Conservation (phyloP, 2,113 vertebrate genomes). For the Hydrochoerus hydrochaeris region DNA sequence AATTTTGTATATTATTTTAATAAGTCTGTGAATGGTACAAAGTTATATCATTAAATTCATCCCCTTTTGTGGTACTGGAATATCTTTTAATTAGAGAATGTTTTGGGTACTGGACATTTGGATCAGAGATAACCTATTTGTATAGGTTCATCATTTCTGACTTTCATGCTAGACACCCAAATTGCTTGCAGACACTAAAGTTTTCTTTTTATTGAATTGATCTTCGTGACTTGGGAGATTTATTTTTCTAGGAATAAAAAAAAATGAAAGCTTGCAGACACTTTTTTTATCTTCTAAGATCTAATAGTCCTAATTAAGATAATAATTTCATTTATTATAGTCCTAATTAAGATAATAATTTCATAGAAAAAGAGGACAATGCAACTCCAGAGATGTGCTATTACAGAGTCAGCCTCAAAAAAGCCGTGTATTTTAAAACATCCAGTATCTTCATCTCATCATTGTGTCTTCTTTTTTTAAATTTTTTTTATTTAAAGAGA, state of each 20-base stretch:
- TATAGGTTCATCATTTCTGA: not conserved
- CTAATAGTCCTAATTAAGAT: conserved; percentile 74
- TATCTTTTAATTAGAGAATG: not conserved
- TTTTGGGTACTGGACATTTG: not conserved
- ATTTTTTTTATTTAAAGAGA: no score
- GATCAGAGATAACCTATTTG: not conserved
- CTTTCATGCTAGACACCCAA: not conserved
- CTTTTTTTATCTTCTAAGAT: conserved; percentile 65
- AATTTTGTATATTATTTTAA: not conserved
- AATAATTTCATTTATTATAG: conserved; percentile 76
- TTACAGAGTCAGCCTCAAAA: conserved; percentile 76
- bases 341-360: conserved; percentile 74
- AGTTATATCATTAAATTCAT: not conserved
- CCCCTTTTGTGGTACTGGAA: not conserved
- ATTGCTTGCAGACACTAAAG: conserved; percentile 49
- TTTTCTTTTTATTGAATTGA: conserved; percentile 62
- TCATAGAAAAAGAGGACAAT: conserved; percentile 73
- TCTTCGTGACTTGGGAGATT: conserved; percentile 58
- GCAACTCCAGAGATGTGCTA: conserved; percentile 66
- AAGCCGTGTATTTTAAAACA: conserved; percentile 50
- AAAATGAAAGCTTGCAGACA: conserved; percentile 64
- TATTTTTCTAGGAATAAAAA: conserved; percentile 43
- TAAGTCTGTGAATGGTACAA: not conserved
- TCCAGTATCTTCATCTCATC: conserved; percentile 50
- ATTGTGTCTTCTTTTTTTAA: conserved; percentile 58